Percentiles rank a stretch among this genome's conserved stretches.
Conservation (phyloP, 2,888 invertebrate genomes). For the Chloroclysta siterata region DNA sequence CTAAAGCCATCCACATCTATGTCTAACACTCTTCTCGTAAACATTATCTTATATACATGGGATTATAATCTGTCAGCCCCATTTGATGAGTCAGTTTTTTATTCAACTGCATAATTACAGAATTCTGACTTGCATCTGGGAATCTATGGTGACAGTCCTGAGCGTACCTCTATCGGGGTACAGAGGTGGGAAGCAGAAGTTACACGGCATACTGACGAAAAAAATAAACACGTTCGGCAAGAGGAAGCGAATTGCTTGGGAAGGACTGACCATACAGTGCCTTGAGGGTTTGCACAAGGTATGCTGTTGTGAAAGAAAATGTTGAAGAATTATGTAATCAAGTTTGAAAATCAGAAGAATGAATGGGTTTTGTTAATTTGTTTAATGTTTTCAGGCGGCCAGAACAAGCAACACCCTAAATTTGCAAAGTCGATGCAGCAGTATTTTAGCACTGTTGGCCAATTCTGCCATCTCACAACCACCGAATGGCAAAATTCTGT, state of each 20-base stretch:
- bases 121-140: slow-evolving; percentile 96
- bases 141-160: slow-evolving; percentile 94
- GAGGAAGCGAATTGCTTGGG: slow-evolving; percentile 79
- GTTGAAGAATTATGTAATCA: too few species aligned
- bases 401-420: slow-evolving; percentile 94
- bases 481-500: slow-evolving; percentile 90
- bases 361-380: too few species aligned
- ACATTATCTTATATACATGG: too few species aligned
- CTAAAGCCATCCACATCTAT: too few species aligned
- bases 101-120: slow-evolving; percentile 54
- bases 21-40: too few species aligned
- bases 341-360: too few species aligned
- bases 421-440: slow-evolving; percentile 95
- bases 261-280: slow-evolving; percentile 92
- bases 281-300: slow-evolving; percentile 95
- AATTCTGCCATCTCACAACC: slow-evolving; percentile 94
- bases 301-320: slow-evolving; percentile 20
- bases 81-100: too few species aligned
- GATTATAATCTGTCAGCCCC: too few species aligned
- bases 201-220: slow-evolving; percentile 85
- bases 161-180: slow-evolving; percentile 89
- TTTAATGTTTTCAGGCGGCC: slow-evolving; percentile 86
- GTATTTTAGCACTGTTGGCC: slow-evolving; percentile 93
- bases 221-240: slow-evolving; percentile 79
- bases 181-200: slow-evolving; percentile 70